Conservation (phyloP, 2,888 invertebrate genomes). For the Drosophila merina region DNA sequence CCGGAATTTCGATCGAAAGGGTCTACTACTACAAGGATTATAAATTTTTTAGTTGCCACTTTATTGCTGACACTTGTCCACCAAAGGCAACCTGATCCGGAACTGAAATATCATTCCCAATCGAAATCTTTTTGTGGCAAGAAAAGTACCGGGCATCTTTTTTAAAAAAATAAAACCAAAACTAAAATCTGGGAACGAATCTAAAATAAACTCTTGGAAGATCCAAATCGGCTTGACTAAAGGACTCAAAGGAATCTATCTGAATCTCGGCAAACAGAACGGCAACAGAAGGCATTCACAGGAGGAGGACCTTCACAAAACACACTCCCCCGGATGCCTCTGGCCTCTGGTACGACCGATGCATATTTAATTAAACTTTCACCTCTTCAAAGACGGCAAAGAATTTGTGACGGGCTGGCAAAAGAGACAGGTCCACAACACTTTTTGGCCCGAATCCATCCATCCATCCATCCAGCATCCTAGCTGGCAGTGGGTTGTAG, state of each 20-base stretch:
- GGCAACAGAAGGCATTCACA: background rate
- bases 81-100: slow-evolving; percentile 2
- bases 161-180: too few relatives aligned
- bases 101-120: background rate
- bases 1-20: slow-evolving; percentile 29
- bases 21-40: background rate
- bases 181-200: too few relatives aligned
- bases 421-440: slow-evolving; percentile 48
- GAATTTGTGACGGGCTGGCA: slow-evolving; percentile 17
- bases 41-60: background rate
- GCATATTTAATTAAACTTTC: slow-evolving; percentile 77
- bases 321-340: background rate
- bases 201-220: background rate
- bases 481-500: background rate
- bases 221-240: background rate
- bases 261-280: background rate
- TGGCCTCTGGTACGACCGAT: slow-evolving; percentile 49
- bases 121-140: too few relatives aligned
- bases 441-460: slow-evolving; percentile 41
- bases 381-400: slow-evolving; percentile 43
- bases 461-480: background rate
- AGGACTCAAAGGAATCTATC: background rate
- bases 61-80: background rate
- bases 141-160: too few relatives aligned
- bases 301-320: background rate